Evolutionary conservation across 2,113 vertebrate genomes (phyloP), one percentile per base, ranked within the genome.

Genomic region (Vulpes ferrilata): DNA sequence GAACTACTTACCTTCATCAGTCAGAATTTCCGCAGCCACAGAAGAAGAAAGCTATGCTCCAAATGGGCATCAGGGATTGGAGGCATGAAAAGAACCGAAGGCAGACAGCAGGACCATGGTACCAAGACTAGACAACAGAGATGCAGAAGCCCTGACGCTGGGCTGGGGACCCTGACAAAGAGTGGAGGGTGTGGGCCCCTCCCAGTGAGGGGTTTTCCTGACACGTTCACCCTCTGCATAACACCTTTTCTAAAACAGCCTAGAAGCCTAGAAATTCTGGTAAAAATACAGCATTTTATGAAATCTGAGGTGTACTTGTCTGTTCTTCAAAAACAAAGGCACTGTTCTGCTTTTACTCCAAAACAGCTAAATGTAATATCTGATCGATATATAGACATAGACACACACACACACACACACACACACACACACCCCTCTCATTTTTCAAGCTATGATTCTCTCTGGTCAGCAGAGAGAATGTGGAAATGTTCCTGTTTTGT

Each of bases 261-360:
- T 35, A 35, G 67, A 85, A 74, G 71, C 65, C 81, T 35, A 35
- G 67, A 85, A 90, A 81, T 51, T 79, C 32, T 53, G 27, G 11
- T 35, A 78, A 89, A 25, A 86, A 69, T 6, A 35, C n/a, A 80
- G 55, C 90, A 62, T 65, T 92, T 76, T 53, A 79, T 11, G 83
- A 94, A 93, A 88, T 80, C 88, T 69, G 27, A 23, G 51, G 35
- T 57, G 11, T 59, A n/a, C 69, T 55, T 96, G 23, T 76, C 1
- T 43, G 38, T 32, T 80, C 38, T 95, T 90, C 55, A 27, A 62
- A 95, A 96, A 83, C 51, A 92, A 95, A 88, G 38, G 53, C 43
- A 81, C 15, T 90, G 27, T 76, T 83, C 89, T 89, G 48, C 27
- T 90, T 48, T 91, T 43, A 88, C 32, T 69, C 53, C 62, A 79